Conservation (phyloP, 2,113 vertebrate species). For the Chinchilla lanigera region DNA sequence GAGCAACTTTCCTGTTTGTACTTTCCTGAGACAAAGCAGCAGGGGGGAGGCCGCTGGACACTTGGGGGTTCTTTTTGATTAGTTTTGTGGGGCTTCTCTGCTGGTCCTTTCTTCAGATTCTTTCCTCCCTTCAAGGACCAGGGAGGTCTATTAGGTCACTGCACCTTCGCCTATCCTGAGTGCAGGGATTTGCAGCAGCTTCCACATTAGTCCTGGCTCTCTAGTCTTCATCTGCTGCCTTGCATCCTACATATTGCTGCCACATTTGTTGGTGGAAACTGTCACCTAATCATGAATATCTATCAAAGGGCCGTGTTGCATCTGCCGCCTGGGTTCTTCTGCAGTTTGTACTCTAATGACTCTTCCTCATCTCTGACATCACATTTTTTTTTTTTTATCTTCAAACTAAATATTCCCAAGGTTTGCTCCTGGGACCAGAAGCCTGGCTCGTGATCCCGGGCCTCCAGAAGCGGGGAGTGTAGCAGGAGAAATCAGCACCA, state of each 20-base stretch:
- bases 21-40: conserved; percentile 45
- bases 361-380: not conserved
- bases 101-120: conserved; percentile 26
- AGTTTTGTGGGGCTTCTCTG: not conserved
- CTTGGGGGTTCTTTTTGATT: not conserved
- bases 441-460: not conserved
- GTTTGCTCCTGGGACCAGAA: not conserved
- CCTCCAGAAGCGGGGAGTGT: not conserved
- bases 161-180: not conserved
- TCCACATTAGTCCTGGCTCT: not conserved
- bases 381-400: not conserved
- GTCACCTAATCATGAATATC: not conserved
- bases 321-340: not conserved
- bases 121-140: not conserved
- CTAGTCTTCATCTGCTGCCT: not conserved
- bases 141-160: not conserved
- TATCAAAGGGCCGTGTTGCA: not conserved
- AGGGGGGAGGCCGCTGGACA: not conserved
- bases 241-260: not conserved
- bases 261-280: not conserved
- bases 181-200: not conserved
- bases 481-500: too few species aligned
- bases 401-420: not conserved
- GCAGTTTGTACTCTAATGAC: not conserved
- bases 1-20: not conserved